These are phyloP conservation scores for Dicentrarchus labrax DNA, from an alignment of 2,113 vertebrate species.

Conservation along the genomic window DNA sequence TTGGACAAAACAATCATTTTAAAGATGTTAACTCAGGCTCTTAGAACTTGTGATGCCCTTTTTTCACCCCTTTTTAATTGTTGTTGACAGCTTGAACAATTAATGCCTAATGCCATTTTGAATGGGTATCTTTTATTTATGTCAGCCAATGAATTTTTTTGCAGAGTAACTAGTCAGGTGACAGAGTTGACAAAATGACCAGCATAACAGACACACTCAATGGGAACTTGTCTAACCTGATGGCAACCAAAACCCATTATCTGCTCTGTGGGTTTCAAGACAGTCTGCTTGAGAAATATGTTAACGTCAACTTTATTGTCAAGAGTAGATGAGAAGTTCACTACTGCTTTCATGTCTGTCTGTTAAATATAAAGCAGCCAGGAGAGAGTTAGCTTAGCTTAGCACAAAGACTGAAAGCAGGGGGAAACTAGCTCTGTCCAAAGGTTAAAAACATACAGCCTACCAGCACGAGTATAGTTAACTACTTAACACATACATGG, in stretches of 20 bases:
- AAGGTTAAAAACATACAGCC: neutral
- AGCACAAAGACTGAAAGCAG: neutral
- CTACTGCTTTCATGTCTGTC: neutral
- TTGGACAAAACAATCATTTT: too few relatives aligned
- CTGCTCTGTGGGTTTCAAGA: neutral
- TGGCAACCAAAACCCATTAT: neutral
- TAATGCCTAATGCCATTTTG: neutral
- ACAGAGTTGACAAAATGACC: neutral
- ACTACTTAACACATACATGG: neutral
- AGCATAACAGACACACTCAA: neutral
- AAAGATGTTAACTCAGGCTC: too few relatives aligned
- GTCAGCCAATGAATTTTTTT: neutral
- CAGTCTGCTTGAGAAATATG: neutral
- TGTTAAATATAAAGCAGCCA: neutral
- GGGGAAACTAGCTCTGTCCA: neutral
- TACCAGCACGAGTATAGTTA: too few relatives aligned
- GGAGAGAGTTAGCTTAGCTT: neutral
- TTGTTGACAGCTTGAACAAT: too few relatives aligned
- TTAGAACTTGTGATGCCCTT: too few relatives aligned
- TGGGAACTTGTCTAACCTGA: neutral
- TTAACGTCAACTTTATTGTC: neutral
- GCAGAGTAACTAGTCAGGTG: too few relatives aligned
- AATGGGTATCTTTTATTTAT: too few relatives aligned
- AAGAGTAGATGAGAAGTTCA: neutral
- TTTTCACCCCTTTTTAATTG: too few relatives aligned